These are phyloP conservation scores for Clarias pachynema DNA, from an alignment of 2,797 vertebrate genomes.

Conservation along the genomic window DNA sequence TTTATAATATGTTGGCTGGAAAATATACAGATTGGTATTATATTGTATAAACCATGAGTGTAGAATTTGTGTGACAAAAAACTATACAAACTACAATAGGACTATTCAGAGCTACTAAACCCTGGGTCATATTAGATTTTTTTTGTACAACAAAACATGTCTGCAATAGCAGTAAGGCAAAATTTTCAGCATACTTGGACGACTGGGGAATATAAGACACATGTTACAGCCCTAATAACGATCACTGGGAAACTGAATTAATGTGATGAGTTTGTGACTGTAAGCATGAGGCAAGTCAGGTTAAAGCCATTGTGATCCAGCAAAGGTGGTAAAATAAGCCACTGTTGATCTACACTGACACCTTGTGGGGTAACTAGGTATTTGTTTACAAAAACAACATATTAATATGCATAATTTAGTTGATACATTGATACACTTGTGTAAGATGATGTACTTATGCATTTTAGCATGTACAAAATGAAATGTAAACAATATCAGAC, in stretches of 20 bases:
- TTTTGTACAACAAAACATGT: neutral
- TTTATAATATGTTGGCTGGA: constrained; percentile 36
- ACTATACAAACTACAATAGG: constrained; percentile 29
- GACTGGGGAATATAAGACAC: neutral
- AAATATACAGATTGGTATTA: constrained; percentile 38
- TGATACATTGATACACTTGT: too few species aligned
- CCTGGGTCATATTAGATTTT: neutral
- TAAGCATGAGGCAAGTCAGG: constrained; percentile 7
- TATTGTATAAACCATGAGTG: constrained; percentile 41
- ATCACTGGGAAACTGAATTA: neutral
- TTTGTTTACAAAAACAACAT: neutral
- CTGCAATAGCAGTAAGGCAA: neutral
- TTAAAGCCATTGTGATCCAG: constrained; percentile 8
- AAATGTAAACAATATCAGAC: neutral
- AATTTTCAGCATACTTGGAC: neutral
- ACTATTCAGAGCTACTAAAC: neutral
- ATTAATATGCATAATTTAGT: neutral
- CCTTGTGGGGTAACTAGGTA: constrained; percentile 40
- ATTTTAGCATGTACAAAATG: neutral
- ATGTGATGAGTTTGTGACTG: constrained; percentile 9
- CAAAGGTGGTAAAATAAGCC: neutral
- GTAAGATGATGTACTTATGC: neutral
- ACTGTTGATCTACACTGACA: constrained; percentile 43
- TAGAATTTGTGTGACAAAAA: constrained; percentile 33
- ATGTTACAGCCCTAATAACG: neutral